phyloP scores from a whole-genome alignment of 53 echinoderm and acorn worm genomes.

The Actinopyga echinites region DNA sequence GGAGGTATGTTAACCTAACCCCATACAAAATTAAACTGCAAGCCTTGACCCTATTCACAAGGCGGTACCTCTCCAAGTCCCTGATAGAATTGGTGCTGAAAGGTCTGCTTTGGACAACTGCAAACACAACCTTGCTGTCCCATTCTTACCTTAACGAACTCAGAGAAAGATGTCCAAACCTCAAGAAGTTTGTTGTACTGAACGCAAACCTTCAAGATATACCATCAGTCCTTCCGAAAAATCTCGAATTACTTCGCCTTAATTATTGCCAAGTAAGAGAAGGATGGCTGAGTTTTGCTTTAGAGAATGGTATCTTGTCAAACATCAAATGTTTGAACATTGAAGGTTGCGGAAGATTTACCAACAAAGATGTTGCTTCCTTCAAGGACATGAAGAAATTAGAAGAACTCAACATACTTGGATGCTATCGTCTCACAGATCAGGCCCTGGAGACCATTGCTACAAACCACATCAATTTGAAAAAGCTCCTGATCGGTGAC shows the following conservation, averaged over 20 bases:
- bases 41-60: conserved; percentile 2
- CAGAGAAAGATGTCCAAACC: neutral
- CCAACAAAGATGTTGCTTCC: conserved; percentile 8
- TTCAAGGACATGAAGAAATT: neutral
- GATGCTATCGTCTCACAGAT: conserved; percentile 33
- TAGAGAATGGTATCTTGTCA: neutral
- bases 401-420: conserved; percentile 9
- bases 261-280: neutral
- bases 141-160: neutral
- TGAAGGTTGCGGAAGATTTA: conserved; percentile 5
- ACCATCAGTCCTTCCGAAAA: conserved; percentile 11
- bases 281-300: conserved; percentile 5
- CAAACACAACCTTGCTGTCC: conserved; percentile 7
- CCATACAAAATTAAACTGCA: neutral
- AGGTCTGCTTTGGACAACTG: conserved; percentile 12
- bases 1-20: conserved; percentile 2
- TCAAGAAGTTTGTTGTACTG: neutral
- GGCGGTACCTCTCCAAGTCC: conserved; percentile 28
- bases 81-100: neutral
- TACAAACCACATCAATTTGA: neutral
- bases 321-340: neutral
- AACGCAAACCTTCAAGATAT: conserved; percentile 10
- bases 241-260: neutral
- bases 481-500: neutral
- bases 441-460: conserved; percentile 18